These are phyloP conservation scores for Lagopus muta DNA, from an alignment of 2,113 vertebrate species.

Conservation along the genomic window DNA sequence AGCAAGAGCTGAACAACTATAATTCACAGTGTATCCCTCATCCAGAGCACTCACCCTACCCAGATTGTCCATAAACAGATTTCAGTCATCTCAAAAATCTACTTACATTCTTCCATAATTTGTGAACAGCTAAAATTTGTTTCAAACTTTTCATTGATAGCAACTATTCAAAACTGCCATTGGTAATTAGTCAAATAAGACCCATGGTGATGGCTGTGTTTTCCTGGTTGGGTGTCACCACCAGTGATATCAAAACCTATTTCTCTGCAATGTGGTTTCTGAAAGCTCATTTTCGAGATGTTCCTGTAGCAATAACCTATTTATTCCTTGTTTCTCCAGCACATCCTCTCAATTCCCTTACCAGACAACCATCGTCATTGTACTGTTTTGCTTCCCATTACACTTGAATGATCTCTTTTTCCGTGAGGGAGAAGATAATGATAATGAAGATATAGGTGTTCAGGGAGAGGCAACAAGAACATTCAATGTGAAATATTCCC, in stretches of 20 bases:
- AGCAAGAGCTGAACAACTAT: slow-evolving; percentile 25
- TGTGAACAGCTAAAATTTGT: neutral
- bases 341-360: neutral
- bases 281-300: neutral
- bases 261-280: neutral
- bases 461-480: neutral
- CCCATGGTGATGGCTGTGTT: neutral
- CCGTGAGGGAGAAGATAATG: neutral
- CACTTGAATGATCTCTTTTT: neutral
- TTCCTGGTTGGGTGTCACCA: neutral
- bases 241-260: neutral
- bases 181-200: neutral
- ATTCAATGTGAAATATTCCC: neutral
- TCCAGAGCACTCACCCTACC: neutral
- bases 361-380: neutral
- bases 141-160: neutral
- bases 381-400: neutral
- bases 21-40: slow-evolving; percentile 18
- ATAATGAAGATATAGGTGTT: neutral
- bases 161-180: neutral
- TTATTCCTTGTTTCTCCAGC: neutral
- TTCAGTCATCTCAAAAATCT: neutral
- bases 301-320: neutral
- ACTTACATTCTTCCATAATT: neutral
- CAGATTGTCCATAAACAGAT: slow-evolving; percentile 18